A percentile compares a stretch with the other conserved stretches of the same genome.
These are phyloP conservation scores for Gastrophysa polygoni DNA, from an alignment of 2,888 invertebrate genomes.

Conservation along the genomic window DNA sequence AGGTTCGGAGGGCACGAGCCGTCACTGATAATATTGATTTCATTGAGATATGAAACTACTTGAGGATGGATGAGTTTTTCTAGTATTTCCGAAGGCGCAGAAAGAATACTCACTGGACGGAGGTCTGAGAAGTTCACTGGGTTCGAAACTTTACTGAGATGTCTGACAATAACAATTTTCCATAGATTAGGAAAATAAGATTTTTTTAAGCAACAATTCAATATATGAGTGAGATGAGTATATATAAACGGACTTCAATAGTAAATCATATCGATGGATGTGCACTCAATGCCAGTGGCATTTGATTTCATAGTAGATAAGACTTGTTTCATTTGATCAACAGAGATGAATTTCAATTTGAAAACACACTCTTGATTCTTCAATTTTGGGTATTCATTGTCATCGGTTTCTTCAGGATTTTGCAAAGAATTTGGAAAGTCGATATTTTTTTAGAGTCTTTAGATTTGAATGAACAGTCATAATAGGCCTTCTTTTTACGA, in stretches of 20 bases:
- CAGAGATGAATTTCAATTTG: constrained; percentile 3
- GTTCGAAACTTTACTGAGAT: constrained; percentile 13
- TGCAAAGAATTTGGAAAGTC: too few relatives aligned
- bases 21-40: neutral
- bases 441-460: constrained; percentile 1
- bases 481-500: too few relatives aligned
- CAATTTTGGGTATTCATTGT: neutral
- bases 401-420: neutral
- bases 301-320: constrained; percentile 1
- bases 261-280: constrained; percentile 1
- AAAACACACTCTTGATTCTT: neutral
- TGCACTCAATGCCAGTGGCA: neutral
- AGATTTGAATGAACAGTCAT: neutral
- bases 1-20: too few relatives aligned
- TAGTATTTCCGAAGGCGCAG: neutral
- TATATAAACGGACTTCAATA: constrained; percentile 16
- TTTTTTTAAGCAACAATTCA: constrained; percentile 8
- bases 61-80: neutral
- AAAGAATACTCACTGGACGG: constrained; percentile 20
- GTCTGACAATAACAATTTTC: constrained; percentile 9
- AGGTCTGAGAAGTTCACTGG: constrained; percentile 5
- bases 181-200: neutral
- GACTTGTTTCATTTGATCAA: neutral
- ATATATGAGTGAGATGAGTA: constrained; percentile 6
- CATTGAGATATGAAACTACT: neutral